Base-by-base conservation (phyloP, 2,113 vertebrate genomes). In the Phyllostomus discolor region DNA sequence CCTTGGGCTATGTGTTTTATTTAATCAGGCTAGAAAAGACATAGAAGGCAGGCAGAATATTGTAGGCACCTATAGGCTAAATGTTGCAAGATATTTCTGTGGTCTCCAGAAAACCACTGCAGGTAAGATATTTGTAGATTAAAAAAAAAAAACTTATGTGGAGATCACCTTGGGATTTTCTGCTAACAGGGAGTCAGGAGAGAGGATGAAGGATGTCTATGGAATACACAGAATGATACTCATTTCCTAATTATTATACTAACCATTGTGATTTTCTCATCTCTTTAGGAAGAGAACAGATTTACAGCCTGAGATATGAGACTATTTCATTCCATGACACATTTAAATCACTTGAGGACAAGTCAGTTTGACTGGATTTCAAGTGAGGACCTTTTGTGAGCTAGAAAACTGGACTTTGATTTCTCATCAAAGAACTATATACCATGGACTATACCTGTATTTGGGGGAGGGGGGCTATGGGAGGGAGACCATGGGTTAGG, bases 1-100 rank as follows among this genome's bases (percentile, higher is more conserved):
- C 98, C 98, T 72, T 16, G 73, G 96, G 96, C 98, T 98, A 93
- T n/a, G 35, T 54, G 89, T 97, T 98, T 98, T 96, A 48, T 98
- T 98, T 97, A 48, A 94, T 15, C 5, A 0, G 78, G 81, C 46
- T 86, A 11, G 57, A 94, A 94, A 69, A 82, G 92, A 72, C 26
- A 17, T 1, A 50, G 72, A 24, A 72, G 52, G 35, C 8, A 46
- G 38, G 33, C 14, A 14, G 54, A 48, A 78, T 52, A 73, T 80
- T n/a, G 4, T 0, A 15, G n/a, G 2, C 12, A 86, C 79, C 83
- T 50, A 43, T 20, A 94, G 41, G 50, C 41, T 73, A n/a, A n/a
- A 52, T 0, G 15, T 57, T 90, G 87, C 24, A 93, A 91, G 59
- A 62, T 35, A 69, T 54, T 54, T 54, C 52, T 54, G 54, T 19